A percentile compares a stretch with the other conserved stretches of the same genome.
Evolutionary conservation across 2,113 vertebrate genomes (phyloP).

Genomic region (Mystacornis crossleyi): DNA sequence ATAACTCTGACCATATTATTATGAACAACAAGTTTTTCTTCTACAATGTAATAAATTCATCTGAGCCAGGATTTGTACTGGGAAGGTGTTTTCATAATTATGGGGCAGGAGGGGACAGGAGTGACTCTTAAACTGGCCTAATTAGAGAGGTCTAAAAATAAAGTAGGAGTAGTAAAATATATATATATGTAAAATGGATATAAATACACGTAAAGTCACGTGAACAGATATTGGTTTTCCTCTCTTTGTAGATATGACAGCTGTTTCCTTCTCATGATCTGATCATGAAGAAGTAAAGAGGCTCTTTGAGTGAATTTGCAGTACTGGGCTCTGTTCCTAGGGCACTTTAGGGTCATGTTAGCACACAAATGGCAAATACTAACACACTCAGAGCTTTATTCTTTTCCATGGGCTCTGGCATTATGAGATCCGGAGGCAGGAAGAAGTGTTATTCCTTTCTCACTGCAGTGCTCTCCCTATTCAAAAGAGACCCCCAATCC

Average conservation of each 20-base stretch:
- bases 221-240: not conserved
- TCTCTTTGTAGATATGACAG: constrained; percentile 5
- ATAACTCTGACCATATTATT: constrained; percentile 47
- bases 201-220: not conserved
- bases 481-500: not conserved
- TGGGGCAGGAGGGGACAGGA: not conserved
- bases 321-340: constrained; percentile 29
- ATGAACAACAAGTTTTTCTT: constrained; percentile 51
- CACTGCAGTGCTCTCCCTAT: not conserved
- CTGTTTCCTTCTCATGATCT: not conserved
- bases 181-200: not conserved
- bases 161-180: constrained; percentile 13
- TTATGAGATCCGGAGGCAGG: not conserved
- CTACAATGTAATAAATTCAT: constrained; percentile 46
- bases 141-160: constrained; percentile 59
- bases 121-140: constrained; percentile 27
- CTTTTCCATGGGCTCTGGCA: not conserved
- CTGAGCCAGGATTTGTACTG: constrained; percentile 26
- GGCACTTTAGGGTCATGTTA: constrained; percentile 41
- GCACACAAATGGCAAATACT: constrained; percentile 32
- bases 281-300: constrained; percentile 40
- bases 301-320: constrained; percentile 39
- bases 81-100: constrained; percentile 45
- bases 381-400: constrained; percentile 18
- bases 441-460: not conserved